These are phyloP conservation scores for Nycticorax nycticorax DNA, from an alignment of 2,113 vertebrate species.

Conservation along the genomic window DNA sequence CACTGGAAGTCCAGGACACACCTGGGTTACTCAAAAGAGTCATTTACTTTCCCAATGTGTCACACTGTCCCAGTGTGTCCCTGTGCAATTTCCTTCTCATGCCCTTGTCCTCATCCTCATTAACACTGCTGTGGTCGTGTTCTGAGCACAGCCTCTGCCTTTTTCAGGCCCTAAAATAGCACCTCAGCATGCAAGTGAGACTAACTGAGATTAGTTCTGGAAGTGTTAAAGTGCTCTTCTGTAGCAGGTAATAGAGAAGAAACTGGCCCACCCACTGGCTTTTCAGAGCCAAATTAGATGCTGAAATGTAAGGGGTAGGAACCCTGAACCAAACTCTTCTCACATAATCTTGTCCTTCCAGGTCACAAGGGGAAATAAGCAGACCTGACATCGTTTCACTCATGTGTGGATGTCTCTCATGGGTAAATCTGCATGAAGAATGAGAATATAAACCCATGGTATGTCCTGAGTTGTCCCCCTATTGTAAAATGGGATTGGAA, in stretches of 20 bases:
- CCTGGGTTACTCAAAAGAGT: neutral
- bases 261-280: neutral
- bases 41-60: neutral
- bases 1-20: neutral
- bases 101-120: neutral
- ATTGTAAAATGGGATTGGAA: neutral
- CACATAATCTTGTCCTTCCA: neutral
- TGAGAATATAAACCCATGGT: neutral
- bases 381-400: neutral
- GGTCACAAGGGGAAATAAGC: neutral
- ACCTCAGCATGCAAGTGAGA: neutral
- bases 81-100: neutral
- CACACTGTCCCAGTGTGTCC: neutral
- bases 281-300: neutral
- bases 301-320: neutral
- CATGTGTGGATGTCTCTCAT: neutral
- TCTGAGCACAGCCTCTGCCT: neutral
- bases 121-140: neutral
- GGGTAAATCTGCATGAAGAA: neutral
- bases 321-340: neutral
- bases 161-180: neutral
- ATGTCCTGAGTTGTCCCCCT: neutral
- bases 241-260: neutral
- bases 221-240: neutral
- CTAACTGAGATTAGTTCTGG: neutral